Conservation (phyloP, 2,113 vertebrate species). For the Nesogale talazaci region DNA sequence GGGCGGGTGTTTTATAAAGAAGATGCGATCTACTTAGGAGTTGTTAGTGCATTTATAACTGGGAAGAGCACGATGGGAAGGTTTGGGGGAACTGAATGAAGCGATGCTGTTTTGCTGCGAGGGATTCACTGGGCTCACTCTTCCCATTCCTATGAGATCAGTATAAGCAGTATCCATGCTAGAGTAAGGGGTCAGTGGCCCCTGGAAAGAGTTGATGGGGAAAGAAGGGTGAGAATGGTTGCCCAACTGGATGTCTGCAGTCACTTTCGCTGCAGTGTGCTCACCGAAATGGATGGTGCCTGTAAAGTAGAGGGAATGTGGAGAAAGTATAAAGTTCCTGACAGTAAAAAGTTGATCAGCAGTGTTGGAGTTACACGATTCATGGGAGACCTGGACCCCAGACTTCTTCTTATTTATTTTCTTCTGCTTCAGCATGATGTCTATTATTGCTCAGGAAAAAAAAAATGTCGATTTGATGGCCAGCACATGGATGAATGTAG, state of each 20-base stretch:
- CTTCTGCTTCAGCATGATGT: background rate
- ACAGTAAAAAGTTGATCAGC: background rate
- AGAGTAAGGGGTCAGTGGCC: background rate
- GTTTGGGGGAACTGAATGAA: background rate
- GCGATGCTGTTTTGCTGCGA: background rate
- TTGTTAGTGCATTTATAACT: background rate
- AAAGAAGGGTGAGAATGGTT: background rate
- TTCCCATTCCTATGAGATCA: background rate
- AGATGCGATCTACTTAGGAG: background rate
- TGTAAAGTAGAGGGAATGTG: background rate
- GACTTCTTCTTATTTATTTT: background rate
- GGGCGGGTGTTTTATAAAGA: background rate
- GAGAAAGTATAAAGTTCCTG: background rate
- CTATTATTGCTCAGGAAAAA: background rate
- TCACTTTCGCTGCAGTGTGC: background rate
- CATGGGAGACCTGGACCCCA: fast-evolving
- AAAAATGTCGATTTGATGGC: background rate
- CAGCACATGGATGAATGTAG: background rate
- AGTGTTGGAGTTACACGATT: too few species aligned
- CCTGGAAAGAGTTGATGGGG: background rate
- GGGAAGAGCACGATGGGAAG: background rate
- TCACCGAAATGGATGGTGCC: background rate
- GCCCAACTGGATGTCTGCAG: background rate
- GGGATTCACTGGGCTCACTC: background rate
- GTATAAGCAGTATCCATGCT: background rate